Evolutionary conservation across 2,797 vertebrate species (phyloP), one percentile per base, ranked within the genome.

Genomic region (Sphenopsis melanotis): DNA sequence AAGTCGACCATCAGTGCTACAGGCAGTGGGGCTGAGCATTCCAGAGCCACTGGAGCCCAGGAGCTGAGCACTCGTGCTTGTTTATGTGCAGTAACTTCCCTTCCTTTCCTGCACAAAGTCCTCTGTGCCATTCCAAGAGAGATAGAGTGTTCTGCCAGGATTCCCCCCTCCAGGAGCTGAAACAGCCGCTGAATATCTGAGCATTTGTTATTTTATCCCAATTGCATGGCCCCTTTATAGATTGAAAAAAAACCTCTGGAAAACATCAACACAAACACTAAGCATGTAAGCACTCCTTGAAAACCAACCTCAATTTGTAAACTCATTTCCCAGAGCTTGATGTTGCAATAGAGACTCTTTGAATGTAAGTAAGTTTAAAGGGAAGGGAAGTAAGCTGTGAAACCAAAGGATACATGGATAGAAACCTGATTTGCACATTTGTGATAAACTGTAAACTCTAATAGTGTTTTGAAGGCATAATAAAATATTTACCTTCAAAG

Each of bases 401-500:
- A 93, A 74, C 47, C 59, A 42, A 83, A 89, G 44, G 52, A 65
- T 66, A 50, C 75, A 91, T 29, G 41, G 46, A 52, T 24, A 89
- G 91, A 84, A 71, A 95, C 39, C n/a, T 34, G n/a, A 70, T 78
- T 89, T 93, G n/a, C 29, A 34, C 21, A 9, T 93, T 94, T 34
- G 17, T 41, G 59, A 68, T 69, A 55, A 82, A 88, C 59, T 92
- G 44, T 52, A 77, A 92, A 77, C 34, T 61, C 80, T 76, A 57
- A 34, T 27, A 79, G 79, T 69, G n/a, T 90, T 85, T 89, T 86
- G 88, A 92, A 95, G 84, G 66, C 82, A 53, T 89, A 90, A 52
- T 76, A 89, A 50, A 42, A 53, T 85, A 42, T 95, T 95, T 91
- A 89, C 93, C 78, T 75, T 84, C 82, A 92, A 94, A 90, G 34